These are phyloP conservation scores for Petaurus breviceps DNA, from an alignment of 2,113 vertebrate species.

Conservation along the genomic window DNA sequence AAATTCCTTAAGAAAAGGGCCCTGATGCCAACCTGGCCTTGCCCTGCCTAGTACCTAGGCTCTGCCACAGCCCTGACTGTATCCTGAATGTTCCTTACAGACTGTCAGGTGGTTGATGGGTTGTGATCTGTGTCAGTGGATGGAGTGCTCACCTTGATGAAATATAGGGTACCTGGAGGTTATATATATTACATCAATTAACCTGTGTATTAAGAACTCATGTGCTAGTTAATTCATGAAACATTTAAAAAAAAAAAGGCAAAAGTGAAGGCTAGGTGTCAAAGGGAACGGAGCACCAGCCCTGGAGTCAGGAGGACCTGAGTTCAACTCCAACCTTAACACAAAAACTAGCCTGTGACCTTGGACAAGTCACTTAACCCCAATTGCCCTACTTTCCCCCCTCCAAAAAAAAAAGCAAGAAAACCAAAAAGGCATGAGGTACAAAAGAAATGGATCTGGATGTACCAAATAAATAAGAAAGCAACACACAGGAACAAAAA, in stretches of 20 bases:
- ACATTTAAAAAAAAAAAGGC: slow-evolving; percentile 9
- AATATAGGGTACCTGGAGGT: neutral
- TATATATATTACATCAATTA: too few species aligned
- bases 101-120: neutral
- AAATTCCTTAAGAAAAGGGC: slow-evolving; percentile 4
- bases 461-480: slow-evolving; percentile 16
- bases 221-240: slow-evolving; percentile 30
- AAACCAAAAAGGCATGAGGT: neutral
- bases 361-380: too few species aligned
- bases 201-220: neutral
- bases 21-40: neutral
- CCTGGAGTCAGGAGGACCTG: too few species aligned
- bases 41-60: neutral
- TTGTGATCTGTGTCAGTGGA: neutral
- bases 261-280: too few species aligned
- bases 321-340: too few species aligned
- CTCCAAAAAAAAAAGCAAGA: neutral
- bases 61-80: neutral
- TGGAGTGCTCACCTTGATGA: neutral
- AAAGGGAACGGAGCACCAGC: too few species aligned
- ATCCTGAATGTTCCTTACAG: neutral
- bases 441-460: slow-evolving; percentile 31
- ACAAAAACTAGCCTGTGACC: too few species aligned
- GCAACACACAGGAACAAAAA: slow-evolving; percentile 46
- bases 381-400: too few species aligned